Percentiles rank a stretch among this genome's conserved stretches.
phyloP scores from a whole-genome alignment of 35 echinoderm and acorn worm species.

The Apostichopus californicus region DNA sequence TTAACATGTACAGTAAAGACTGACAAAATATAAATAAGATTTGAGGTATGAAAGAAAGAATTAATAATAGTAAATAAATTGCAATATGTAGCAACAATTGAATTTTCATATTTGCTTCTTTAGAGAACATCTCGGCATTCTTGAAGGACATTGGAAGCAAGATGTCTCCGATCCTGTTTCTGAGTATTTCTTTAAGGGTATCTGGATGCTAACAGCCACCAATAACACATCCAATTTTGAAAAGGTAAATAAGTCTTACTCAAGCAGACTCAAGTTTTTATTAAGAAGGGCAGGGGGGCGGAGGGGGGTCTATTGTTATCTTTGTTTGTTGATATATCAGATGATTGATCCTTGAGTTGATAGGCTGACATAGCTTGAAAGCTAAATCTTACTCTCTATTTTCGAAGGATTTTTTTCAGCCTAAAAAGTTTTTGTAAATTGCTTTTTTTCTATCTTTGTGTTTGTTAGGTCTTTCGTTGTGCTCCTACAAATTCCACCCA shows the following conservation, averaged over 20 bases:
- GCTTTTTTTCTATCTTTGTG: background rate
- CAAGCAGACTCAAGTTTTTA: background rate
- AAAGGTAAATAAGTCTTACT: conserved; percentile 43
- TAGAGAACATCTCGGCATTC: conserved; percentile 93
- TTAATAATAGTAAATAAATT: no score
- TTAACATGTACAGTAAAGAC: no score
- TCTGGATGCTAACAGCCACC: conserved; percentile 74
- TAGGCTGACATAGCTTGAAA: no score
- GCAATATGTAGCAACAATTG: background rate
- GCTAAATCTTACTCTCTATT: no score
- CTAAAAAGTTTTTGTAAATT: background rate
- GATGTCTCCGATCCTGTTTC: conserved; percentile 87
- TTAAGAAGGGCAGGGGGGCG: no score
- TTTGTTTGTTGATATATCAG: no score
- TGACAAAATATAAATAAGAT: no score
- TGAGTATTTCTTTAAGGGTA: conserved; percentile 84
- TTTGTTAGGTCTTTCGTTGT: conserved; percentile 84
- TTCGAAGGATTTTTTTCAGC: no score
- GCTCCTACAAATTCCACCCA: conserved; percentile 60
- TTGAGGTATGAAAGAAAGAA: no score
- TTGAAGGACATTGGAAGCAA: conserved; percentile 63
- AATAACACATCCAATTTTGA: conserved; percentile 73
- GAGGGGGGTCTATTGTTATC: no score
- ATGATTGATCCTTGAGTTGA: no score
- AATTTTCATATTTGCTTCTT: background rate